Evolutionary conservation across 1,140 invertebrate genomes (phyloP).

Genomic region (Radopholus similis): DNA sequence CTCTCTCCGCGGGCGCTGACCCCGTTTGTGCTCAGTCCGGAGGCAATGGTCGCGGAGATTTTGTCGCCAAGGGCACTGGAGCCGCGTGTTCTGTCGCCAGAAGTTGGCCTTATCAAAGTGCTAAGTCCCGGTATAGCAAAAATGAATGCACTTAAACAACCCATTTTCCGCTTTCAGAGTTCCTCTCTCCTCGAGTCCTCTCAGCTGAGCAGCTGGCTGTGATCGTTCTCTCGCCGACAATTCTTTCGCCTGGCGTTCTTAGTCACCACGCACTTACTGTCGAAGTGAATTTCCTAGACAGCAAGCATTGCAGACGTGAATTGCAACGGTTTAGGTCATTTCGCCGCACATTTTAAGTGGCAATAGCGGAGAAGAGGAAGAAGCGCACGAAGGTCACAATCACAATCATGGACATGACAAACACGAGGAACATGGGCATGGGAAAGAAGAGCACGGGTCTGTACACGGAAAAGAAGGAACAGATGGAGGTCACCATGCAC

Average conservation of each 20-base stretch:
- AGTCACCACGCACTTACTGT: slow-evolving; percentile 16
- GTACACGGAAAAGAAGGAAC: not conserved
- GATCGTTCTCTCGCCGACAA: slow-evolving; percentile 19
- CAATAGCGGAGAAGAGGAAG: slow-evolving; percentile 3
- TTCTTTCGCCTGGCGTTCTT: slow-evolving; percentile 22
- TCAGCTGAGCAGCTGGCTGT: slow-evolving; percentile 16
- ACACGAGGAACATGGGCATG: slow-evolving; percentile 9
- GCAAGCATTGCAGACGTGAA: not conserved
- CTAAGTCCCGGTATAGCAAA: slow-evolving; percentile 12
- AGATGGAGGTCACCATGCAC: not conserved
- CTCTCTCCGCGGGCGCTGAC: slow-evolving; percentile 35
- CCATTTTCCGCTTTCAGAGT: slow-evolving; percentile 12
- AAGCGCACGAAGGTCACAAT: too few relatives aligned
- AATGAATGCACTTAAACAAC: not conserved
- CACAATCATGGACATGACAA: slow-evolving; percentile 9
- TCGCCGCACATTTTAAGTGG: slow-evolving; percentile 20
- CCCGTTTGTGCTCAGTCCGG: slow-evolving; percentile 40
- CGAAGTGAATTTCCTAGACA: not conserved
- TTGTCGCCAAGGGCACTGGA: slow-evolving; percentile 19
- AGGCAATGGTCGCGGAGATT: slow-evolving; percentile 21
- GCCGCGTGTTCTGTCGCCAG: slow-evolving; percentile 13
- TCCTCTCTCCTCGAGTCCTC: slow-evolving; percentile 17
- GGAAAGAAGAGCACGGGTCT: not conserved
- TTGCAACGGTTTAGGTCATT: slow-evolving; percentile 7
- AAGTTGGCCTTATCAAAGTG: slow-evolving; percentile 21